phyloP scores from a whole-genome alignment of 2,113 vertebrate genomes.

The Athene cunicularia region DNA sequence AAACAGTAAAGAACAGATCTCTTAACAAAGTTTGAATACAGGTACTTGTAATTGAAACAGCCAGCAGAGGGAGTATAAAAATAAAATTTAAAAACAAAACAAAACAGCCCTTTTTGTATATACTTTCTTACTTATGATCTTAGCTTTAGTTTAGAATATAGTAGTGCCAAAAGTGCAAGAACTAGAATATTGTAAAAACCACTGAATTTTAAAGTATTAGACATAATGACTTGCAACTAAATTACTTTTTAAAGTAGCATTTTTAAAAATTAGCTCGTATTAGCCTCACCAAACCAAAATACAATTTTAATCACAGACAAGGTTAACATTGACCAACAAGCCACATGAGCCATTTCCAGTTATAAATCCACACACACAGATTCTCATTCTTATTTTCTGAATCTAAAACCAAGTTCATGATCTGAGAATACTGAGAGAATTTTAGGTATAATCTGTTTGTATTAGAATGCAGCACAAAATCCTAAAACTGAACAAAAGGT shows the following conservation, averaged over 20 bases:
- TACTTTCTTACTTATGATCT: not conserved
- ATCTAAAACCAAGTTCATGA: not conserved
- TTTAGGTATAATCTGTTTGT: not conserved
- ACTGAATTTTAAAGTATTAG: not conserved
- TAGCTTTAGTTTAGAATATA: not conserved
- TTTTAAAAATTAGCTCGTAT: not conserved
- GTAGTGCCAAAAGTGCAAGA: not conserved
- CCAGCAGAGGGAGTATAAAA: slow-evolving; percentile 72
- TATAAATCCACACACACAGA: not conserved
- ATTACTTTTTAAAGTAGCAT: not conserved
- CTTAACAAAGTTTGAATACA: not conserved
- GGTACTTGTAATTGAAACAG: slow-evolving; percentile 12
- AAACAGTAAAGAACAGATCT: not conserved
- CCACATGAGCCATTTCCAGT: not conserved
- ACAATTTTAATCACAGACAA: not conserved
- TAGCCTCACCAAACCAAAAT: not conserved
- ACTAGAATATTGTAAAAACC: not conserved
- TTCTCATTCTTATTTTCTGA: not conserved
- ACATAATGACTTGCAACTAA: not conserved
- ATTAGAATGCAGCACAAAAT: not conserved
- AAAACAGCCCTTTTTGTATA: not conserved
- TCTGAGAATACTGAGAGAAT: not conserved
- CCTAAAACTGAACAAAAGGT: not conserved
- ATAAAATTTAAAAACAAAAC: not conserved
- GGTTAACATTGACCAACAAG: not conserved